phyloP scores from a whole-genome alignment of 1,140 invertebrate genomes.

The Drosophila bocqueti region DNA sequence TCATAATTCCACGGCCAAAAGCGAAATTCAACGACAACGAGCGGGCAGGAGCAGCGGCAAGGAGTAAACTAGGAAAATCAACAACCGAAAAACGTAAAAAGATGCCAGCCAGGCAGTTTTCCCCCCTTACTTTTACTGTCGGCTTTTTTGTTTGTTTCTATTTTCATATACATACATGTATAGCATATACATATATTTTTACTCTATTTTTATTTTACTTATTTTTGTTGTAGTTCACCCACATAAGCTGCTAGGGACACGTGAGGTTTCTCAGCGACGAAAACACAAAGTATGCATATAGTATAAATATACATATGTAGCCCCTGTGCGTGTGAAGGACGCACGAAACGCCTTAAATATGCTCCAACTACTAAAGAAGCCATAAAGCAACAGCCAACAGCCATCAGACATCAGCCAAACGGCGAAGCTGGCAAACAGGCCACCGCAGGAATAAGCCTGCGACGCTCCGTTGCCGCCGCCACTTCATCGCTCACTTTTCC shows the following conservation, averaged over 20 bases:
- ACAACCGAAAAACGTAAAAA: conserved; percentile 68
- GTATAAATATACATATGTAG: conserved; percentile 20
- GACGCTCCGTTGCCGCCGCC: conserved; percentile 37
- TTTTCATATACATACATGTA: conserved; percentile 23
- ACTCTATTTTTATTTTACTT: conserved; percentile 23
- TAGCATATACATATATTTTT: conserved; percentile 6
- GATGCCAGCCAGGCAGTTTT: conserved; percentile 70
- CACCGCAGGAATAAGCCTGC: conserved; percentile 52
- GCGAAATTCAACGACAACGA: conserved; percentile 25
- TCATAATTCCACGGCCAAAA: conserved; percentile 40
- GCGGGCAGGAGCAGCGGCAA: background rate
- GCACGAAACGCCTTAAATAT: conserved; percentile 72
- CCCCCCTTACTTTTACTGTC: conserved; percentile 42
- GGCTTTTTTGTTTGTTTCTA: conserved; percentile 40
- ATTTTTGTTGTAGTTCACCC: conserved; percentile 35
- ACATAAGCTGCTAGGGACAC: conserved; percentile 56
- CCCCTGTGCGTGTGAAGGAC: conserved; percentile 48
- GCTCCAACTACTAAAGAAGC: conserved; percentile 75
- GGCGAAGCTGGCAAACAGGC: conserved; percentile 57
- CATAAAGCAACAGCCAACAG: conserved; percentile 70
- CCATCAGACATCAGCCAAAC: conserved; percentile 54
- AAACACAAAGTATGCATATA: conserved; percentile 43
- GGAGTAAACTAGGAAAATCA: conserved; percentile 67
- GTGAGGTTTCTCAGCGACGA: conserved; percentile 63
- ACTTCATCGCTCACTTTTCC: conserved; percentile 29